Conservation (phyloP, 2,797 vertebrate species). For the Hydrophis major region DNA sequence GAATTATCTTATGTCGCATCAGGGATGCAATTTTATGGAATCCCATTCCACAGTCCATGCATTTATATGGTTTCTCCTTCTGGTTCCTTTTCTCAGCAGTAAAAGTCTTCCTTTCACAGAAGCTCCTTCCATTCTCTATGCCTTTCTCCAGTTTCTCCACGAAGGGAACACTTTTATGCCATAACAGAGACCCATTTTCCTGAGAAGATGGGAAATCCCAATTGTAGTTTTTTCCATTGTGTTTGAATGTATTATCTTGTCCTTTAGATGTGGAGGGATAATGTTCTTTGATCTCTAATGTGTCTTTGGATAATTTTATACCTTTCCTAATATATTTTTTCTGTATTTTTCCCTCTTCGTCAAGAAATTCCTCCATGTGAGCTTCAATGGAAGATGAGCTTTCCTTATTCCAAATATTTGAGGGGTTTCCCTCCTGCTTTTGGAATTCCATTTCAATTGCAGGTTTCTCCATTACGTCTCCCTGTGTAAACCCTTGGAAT, state of each 20-base stretch:
- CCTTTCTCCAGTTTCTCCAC: not conserved
- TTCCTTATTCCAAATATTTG: not conserved
- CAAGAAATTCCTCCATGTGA: not conserved
- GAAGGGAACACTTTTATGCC: not conserved
- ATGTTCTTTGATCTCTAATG: not conserved
- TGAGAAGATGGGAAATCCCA: not conserved
- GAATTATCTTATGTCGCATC: not conserved
- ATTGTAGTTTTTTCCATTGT: not conserved
- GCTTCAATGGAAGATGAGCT: not conserved
- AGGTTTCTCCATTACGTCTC: not conserved
- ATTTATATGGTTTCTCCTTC: not conserved
- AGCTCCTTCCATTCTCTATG: not conserved
- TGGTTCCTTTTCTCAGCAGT: not conserved
- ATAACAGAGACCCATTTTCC: not conserved
- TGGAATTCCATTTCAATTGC: not conserved
- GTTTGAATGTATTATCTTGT: not conserved
- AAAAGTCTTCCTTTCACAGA: not conserved
- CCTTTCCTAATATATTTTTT: not conserved
- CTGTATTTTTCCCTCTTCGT: not conserved
- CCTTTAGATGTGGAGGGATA: not conserved
- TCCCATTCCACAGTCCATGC: not conserved
- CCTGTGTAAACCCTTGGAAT: not conserved
- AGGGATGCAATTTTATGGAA: not conserved
- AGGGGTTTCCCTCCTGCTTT: not conserved
- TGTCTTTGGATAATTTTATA: not conserved